Evolutionary conservation across 2,797 vertebrate species (phyloP).

Genomic region (Amniataba percoides): DNA sequence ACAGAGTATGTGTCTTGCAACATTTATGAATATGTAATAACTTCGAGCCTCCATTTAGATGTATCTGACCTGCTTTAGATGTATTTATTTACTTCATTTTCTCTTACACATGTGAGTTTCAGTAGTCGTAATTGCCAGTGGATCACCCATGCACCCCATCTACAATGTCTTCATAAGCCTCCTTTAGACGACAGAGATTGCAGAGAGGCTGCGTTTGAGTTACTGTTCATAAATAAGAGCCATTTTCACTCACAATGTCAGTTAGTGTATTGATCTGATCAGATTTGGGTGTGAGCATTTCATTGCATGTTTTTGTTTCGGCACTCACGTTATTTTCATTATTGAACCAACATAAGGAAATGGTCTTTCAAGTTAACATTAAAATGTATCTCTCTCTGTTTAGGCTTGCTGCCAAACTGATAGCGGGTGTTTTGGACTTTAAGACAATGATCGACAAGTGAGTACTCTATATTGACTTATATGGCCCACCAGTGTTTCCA

Average conservation of each 20-base stretch:
- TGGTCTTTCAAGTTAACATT: neutral
- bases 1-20: neutral
- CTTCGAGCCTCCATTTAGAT: neutral
- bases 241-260: neutral
- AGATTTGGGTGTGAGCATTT: too few species aligned
- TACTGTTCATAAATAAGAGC: neutral
- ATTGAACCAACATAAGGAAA: neutral
- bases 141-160: neutral
- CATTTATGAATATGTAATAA: too few species aligned
- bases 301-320: too few species aligned
- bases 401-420: conserved; percentile 95
- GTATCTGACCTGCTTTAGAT: neutral
- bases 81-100: neutral
- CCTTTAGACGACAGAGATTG: neutral
- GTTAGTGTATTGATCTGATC: neutral
- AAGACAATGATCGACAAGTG: conserved; percentile 98
- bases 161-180: neutral
- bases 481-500: too few species aligned
- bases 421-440: conserved; percentile 95
- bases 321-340: neutral
- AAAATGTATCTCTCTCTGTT: conserved; percentile 15
- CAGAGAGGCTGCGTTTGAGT: neutral
- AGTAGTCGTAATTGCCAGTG: neutral
- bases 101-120: neutral
- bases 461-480: conserved; percentile 80